Percentiles rank a stretch among this genome's conserved stretches.
These are phyloP conservation scores for Philhelius pedissequus DNA, from an alignment of 2,888 invertebrate species.

Conservation along the genomic window DNA sequence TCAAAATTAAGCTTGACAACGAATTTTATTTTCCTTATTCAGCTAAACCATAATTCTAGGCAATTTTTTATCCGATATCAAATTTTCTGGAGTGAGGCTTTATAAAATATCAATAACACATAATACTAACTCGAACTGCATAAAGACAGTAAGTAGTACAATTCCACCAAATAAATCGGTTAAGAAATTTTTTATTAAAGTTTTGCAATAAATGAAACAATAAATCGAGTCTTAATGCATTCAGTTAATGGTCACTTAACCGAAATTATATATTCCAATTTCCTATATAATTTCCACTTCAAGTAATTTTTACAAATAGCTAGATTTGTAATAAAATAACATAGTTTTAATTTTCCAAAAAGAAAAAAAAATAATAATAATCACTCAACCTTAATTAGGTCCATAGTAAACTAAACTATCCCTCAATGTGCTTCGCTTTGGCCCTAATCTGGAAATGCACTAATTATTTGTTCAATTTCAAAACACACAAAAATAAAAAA, in stretches of 20 bases:
- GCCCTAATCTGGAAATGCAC: slow-evolving; percentile 14
- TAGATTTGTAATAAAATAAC: not conserved
- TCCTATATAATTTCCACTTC: slow-evolving; percentile 3
- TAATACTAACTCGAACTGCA: too few relatives aligned
- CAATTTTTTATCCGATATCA: too few relatives aligned
- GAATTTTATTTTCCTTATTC: too few relatives aligned
- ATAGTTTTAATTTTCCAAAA: not conserved
- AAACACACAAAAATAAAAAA: slow-evolving; percentile 29
- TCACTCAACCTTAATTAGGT: slow-evolving; percentile 1
- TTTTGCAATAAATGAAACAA: not conserved
- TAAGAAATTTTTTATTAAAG: not conserved
- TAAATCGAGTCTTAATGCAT: not conserved
- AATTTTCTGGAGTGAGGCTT: too few relatives aligned
- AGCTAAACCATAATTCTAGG: too few relatives aligned
- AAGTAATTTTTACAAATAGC: not conserved
- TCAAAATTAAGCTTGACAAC: too few relatives aligned
- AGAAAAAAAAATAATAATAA: not conserved
- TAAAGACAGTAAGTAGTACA: not conserved
- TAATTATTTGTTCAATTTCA: slow-evolving; percentile 21
- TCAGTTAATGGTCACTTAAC: not conserved
- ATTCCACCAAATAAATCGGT: not conserved
- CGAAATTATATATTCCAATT: not conserved
- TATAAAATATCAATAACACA: too few relatives aligned
- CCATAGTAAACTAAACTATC: not conserved
- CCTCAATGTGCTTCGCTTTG: not conserved